Evolutionary conservation across 2,888 invertebrate species (phyloP).

Genomic region (Xylocampa areola): DNA sequence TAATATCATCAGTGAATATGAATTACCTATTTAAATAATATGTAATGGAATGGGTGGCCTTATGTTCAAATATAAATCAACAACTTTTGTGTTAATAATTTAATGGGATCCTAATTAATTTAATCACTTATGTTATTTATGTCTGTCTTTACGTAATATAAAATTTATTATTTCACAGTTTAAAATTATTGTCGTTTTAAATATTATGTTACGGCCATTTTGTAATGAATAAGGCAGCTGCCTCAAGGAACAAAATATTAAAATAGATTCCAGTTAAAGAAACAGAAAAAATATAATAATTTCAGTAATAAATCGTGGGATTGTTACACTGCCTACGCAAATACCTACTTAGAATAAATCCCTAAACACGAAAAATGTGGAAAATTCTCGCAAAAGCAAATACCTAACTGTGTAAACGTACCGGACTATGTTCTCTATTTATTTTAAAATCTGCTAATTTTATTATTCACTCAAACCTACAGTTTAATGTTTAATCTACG

Average conservation of each 20-base stretch:
- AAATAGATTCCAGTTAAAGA: too few relatives aligned
- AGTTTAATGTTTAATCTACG: too few relatives aligned
- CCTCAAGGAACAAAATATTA: too few relatives aligned
- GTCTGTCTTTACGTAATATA: constrained; percentile 12
- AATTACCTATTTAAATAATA: constrained; percentile 68
- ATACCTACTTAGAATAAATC: too few relatives aligned
- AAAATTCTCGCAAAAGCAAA: not conserved
- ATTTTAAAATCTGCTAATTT: too few relatives aligned
- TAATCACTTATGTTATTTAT: constrained; percentile 38
- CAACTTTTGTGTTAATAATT: constrained; percentile 42
- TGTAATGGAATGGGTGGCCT: constrained; percentile 54
- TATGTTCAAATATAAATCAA: constrained; percentile 66
- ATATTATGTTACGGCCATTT: constrained; percentile 6
- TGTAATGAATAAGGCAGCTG: constrained; percentile 3
- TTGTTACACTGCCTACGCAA: too few relatives aligned
- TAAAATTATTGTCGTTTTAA: not conserved
- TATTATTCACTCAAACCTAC: too few relatives aligned
- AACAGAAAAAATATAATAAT: too few relatives aligned
- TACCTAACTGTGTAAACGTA: too few relatives aligned
- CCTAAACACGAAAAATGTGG: not conserved
- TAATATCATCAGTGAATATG: constrained; percentile 69
- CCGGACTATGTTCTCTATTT: too few relatives aligned
- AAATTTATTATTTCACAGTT: constrained; percentile 8
- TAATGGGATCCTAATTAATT: constrained; percentile 48
- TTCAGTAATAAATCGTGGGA: too few relatives aligned